Conservation (phyloP, 2,888 invertebrate genomes). For the Micropterix aruncella region DNA sequence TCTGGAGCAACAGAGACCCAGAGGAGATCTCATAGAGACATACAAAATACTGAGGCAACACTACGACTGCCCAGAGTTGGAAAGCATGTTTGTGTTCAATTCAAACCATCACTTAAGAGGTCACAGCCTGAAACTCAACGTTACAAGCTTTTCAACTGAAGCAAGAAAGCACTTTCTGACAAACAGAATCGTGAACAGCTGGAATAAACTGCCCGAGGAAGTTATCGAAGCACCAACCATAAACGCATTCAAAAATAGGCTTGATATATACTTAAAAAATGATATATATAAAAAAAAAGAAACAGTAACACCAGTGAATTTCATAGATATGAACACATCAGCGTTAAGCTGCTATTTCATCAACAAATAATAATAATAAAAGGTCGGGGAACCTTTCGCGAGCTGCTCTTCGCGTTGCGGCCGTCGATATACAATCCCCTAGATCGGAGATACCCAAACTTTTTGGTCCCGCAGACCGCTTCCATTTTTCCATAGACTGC, state of each 20-base stretch:
- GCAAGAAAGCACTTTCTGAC: neutral
- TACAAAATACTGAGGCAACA: neutral
- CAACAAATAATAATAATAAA: neutral
- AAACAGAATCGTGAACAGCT: neutral
- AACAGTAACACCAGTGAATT: neutral
- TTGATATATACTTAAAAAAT: neutral
- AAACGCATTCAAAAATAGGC: neutral
- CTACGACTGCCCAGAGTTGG: neutral
- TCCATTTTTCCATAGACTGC: too few relatives aligned
- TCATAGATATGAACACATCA: neutral
- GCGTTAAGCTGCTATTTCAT: neutral
- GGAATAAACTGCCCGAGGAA: neutral
- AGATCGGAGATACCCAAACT: too few relatives aligned
- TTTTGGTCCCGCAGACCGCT: too few relatives aligned
- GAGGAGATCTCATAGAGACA: neutral
- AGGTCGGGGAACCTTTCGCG: too few relatives aligned
- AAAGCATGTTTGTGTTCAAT: neutral
- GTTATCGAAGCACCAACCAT: neutral
- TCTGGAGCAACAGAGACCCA: neutral
- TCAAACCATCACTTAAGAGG: neutral
- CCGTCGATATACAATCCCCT: too few relatives aligned
- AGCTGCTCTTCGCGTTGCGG: too few relatives aligned
- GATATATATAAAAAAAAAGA: too few relatives aligned
- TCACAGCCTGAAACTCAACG: neutral
- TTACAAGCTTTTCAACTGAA: neutral